Evolutionary conservation across 2,888 invertebrate species (phyloP), one percentile per base, ranked within the genome.

Genomic region (Trichopria drosophilae): DNA sequence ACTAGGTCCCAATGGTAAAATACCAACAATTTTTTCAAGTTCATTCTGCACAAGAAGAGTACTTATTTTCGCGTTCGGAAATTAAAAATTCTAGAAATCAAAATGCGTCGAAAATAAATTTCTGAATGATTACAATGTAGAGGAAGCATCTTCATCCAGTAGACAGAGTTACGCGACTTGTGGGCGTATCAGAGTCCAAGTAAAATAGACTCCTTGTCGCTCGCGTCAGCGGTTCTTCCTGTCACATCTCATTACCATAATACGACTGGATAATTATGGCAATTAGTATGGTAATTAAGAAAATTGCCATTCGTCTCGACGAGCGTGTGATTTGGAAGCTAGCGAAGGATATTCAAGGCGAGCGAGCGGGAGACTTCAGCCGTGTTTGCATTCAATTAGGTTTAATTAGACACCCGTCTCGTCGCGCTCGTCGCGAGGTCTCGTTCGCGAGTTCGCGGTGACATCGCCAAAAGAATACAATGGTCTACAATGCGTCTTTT

Each of bases 201-300:
- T 31, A 23, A n/a, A n/a, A n/a, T n/a, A n/a, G n/a, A n/a, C n/a
- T n/a, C n/a, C n/a, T n/a, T n/a, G n/a, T n/a, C n/a, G 42, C 36
- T 31, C 39, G 42, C 31, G 28, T 45, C 29, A 45, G 44, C 34
- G 52, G 43, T 58, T 54, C 61, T 69, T 71, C 69, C 69, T 71
- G 70, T 69, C 69, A 64, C 66, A 66, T 63, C 66, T 65, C 65
- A 70, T 71, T 69, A 70, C 60, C 71, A 72, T 70, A 70, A 64
- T 60, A 57, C 60, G 52, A 41, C 35, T 40, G 52, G 58, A n/a
- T 67, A 67, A 67, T 71, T 63, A 68, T 55, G 58, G 62, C 63
- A 68, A 69, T 70, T 69, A 72, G 64, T 59, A 69, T 67, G 63
- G 59, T 66, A 65, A 71, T 72, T 68, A 68, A 63, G 62, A 62